Evolutionary conservation across 2,113 vertebrate genomes (phyloP), one percentile per base, ranked within the genome.

Genomic region (Acanthochromis polyacanthus): DNA sequence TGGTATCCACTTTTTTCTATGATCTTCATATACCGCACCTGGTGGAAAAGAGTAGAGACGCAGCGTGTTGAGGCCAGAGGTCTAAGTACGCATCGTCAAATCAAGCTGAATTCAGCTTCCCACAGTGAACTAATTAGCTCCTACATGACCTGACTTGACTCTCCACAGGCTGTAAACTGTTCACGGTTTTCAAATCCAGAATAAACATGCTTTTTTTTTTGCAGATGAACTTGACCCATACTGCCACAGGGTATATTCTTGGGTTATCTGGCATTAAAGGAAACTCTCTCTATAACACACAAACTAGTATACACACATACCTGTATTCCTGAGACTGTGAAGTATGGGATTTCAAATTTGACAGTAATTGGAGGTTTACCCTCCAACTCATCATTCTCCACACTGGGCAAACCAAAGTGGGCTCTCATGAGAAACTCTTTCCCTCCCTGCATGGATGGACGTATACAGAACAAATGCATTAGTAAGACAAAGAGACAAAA

Each of bases 1-100:
- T 95, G 95, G 61, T 97, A 98, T 4, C 97, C 97, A 43, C 96
- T 98, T 82, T 98, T 98, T 90, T 98, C 97, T 14, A 98, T 97
- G 59, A 98, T 98, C 92, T 98, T 98, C 96, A 98, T 98, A 76
- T 98, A 98, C 40, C 97, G 95, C 61, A 97, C 96, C 97, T 97
- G 70, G 17, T 19, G 17, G 58, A 80, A 36, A 73, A 45, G 15
- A 68, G 55, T 28, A 50, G 20, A 46, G 2, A 64, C 10, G 70
- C 5, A 83, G 52, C 76, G 0, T 71, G 79, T 70, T 64, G 57
- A 76, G 66, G 43, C 76, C 81, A 32, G 36, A 71, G 51, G 55
- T 32, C 55, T 38, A 10, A 57, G 46, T 19, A 28, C 55, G 40
- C 1, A 17, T 46, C 20, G 25, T 58, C 30, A 52, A 73, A 64